These are phyloP conservation scores for Hippolais icterina DNA, from an alignment of 2,113 vertebrate species.

Conservation along the genomic window DNA sequence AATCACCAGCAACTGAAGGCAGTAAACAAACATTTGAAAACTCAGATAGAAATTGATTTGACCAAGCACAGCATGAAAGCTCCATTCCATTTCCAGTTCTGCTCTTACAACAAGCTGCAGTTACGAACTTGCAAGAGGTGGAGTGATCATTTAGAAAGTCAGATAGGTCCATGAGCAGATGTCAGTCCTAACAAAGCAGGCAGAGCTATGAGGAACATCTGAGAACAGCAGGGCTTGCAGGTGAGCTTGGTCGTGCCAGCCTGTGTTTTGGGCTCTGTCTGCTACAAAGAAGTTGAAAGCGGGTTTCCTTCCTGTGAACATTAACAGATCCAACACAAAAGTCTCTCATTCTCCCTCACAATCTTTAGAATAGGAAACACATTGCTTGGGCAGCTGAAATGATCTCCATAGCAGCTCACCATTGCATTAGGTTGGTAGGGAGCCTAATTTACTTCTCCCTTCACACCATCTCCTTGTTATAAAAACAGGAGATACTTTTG, in stretches of 20 bases:
- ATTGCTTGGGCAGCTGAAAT: not conserved
- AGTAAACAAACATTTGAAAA: not conserved
- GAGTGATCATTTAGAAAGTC: not conserved
- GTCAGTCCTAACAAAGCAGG: not conserved
- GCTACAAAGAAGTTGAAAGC: not conserved
- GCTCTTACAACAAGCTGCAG: not conserved
- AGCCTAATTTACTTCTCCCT: not conserved
- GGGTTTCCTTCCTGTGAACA: not conserved
- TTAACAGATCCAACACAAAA: not conserved
- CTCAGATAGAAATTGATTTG: not conserved
- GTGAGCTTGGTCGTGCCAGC: not conserved
- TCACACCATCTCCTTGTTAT: not conserved
- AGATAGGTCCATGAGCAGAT: not conserved
- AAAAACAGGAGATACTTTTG: not conserved
- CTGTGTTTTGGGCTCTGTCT: not conserved
- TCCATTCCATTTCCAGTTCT: not conserved
- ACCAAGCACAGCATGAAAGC: not conserved
- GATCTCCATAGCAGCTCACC: not conserved
- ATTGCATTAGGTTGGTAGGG: not conserved
- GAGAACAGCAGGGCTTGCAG: not conserved
- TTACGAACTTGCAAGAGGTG: not conserved
- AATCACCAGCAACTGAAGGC: not conserved
- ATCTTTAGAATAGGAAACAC: not conserved
- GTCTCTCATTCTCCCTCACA: not conserved
- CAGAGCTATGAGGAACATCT: not conserved